These are phyloP conservation scores for Hypanus sabinus DNA, from an alignment of 2,113 vertebrate genomes.

Conservation along the genomic window DNA sequence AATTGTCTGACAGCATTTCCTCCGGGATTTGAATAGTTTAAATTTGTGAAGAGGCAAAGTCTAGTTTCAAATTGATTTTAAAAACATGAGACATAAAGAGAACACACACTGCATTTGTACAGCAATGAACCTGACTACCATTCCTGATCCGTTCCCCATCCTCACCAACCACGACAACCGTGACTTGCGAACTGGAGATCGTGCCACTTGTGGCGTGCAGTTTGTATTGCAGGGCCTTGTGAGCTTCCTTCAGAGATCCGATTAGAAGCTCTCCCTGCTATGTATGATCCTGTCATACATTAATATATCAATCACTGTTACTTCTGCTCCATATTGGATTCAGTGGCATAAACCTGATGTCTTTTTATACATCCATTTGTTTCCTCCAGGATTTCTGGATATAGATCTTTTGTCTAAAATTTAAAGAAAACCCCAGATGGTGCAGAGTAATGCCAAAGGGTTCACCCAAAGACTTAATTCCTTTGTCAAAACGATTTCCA, in stretches of 20 bases:
- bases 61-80: conserved; percentile 11
- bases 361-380: not conserved
- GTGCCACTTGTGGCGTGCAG: conserved; percentile 21
- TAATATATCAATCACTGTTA: conserved; percentile 14
- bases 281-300: conserved; percentile 19
- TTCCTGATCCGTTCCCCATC: not conserved
- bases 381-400: conserved; percentile 12
- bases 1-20: conserved; percentile 22
- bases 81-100: not conserved
- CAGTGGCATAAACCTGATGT: not conserved
- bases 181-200: not conserved
- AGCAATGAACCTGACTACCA: not conserved
- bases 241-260: not conserved
- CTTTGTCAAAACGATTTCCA: conserved; percentile 37
- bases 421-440: conserved; percentile 31
- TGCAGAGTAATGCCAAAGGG: conserved; percentile 31
- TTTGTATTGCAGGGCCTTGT: not conserved
- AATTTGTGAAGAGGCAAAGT: not conserved
- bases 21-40: conserved; percentile 24
- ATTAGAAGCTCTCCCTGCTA: not conserved
- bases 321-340: not conserved
- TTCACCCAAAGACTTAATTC: conserved; percentile 35
- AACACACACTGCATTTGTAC: not conserved
- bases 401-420: conserved; percentile 33
- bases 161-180: not conserved